phyloP scores from a whole-genome alignment of 2,113 vertebrate species.

The Sapajus apella region DNA sequence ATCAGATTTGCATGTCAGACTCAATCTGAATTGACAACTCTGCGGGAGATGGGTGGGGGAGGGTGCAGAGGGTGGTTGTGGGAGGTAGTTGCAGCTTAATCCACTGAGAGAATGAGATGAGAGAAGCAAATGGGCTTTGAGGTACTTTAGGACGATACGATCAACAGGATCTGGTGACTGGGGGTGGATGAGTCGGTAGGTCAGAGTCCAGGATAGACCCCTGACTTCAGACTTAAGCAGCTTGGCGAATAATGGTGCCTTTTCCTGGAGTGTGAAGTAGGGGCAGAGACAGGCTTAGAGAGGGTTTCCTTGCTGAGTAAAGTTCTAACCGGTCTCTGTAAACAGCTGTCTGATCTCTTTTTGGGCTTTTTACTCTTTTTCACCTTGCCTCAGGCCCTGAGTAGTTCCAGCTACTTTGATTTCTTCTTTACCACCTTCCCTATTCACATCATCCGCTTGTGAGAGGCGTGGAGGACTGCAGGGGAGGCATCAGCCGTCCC shows the following conservation, averaged over 20 bases:
- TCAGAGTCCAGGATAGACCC: not conserved
- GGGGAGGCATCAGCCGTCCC: not conserved
- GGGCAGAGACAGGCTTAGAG: not conserved
- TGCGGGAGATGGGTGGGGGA: rapidly evolving
- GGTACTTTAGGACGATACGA: not conserved
- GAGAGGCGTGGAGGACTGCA: not conserved
- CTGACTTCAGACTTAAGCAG: not conserved
- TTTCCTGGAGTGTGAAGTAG: not conserved
- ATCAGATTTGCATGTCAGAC: not conserved
- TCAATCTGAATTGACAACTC: not conserved
- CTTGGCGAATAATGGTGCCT: not conserved
- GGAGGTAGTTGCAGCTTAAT: not conserved
- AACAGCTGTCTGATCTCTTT: not conserved
- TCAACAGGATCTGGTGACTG: not conserved
- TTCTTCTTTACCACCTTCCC: not conserved
- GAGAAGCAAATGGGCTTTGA: not conserved
- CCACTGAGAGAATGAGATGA: not conserved
- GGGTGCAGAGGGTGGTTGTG: too few species aligned
- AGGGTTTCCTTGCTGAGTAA: not conserved
- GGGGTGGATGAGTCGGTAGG: too few species aligned
- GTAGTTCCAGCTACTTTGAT: not conserved
- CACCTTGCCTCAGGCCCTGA: not conserved
- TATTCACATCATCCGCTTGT: not conserved
- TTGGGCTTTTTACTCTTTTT: not conserved
- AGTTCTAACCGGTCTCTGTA: not conserved